Evolutionary conservation across 2,888 invertebrate species (phyloP), one percentile per base, ranked within the genome.

Genomic region (Dryobota labecula): DNA sequence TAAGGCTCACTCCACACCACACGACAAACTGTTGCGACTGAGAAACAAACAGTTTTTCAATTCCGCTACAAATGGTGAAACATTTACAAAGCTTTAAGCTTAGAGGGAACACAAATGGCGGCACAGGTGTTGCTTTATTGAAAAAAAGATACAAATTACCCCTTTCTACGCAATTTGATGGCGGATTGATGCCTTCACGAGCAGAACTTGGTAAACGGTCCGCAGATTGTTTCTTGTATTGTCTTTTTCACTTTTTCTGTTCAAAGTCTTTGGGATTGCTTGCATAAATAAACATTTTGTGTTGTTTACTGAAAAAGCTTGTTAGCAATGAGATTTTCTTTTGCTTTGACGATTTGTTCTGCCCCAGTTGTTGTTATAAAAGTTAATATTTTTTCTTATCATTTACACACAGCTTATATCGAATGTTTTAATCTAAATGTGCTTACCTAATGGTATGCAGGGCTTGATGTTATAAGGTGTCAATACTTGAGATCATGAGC

Each of bases 131-230:
- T 94, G 90, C 89, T 94, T 93, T 95, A 95, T 95, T 95, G 94
- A 94, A 95, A 95, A 93, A 95, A 94, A 94, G 93, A 94, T 93
- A 94, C 93, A 93, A 94, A 95, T 94, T 92, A 93, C 94, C 91
- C 91, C 90, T 93, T 93, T 92, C 90, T 90, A 89, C 89, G 83
- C 89, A 90, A 91, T 91, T 90, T 93, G 92, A 92, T 92, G 90
- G 86, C 81, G 87, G 89, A 91, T 92, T 91, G 91, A 92, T 93
- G 89, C 86, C 81, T 84, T 81, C 85, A 86, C 84, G 85, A 83
- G 83, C 80, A 75, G 66, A 82, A 84, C 70, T 84, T 79, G 80
- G 85, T 77, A 79, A 79, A 81, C 82, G 73, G 77, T 76, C 73
- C 68, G 61, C 80, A 82, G 76, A 84, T 86, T 84, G 86, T 86